Base-by-base conservation (phyloP, 1,140 invertebrate genomes). In the Trialeurodes vaporariorum region DNA sequence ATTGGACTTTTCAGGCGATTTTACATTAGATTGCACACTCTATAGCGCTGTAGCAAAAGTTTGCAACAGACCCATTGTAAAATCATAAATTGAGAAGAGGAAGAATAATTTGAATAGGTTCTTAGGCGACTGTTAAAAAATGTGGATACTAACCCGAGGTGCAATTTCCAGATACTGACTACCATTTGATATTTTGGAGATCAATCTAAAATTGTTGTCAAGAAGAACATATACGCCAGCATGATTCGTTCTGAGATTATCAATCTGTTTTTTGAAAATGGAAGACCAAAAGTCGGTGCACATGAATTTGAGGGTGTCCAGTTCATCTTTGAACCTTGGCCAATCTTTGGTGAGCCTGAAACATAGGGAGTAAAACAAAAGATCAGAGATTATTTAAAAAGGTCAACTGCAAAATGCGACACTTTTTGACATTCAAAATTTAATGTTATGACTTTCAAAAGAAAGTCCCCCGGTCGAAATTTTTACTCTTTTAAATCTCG, bases 201-300 rank as follows among this genome's bases (percentile, higher is more conserved):
- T 79, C 75, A 98, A 93, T 68, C 92, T 83, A 77, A 99, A 98
- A 67, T 86, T 85, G 79, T 97, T 97, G 75, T 99, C 96, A 79
- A 97, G 93, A n/a, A 99, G 81, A 26, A 98, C 94, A 81, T 98
- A 99, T 26, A 98, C 92, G 9, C 96, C 96, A 78, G 98, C 93
- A 79, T 99, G 95, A 80, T 99, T 99, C 21, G 97, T 99, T 72
- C 96, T 81, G n/a, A 99, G 81, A 80, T 98, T 98, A 77, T 99
- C 96, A 67, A 98, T 94, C 80, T 98, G 96, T 78, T 98, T 99
- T 74, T 96, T 96, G 77, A 96, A 98, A 24, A 98, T 85, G 27
- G 89, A 87, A 25, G 88, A 90, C 97, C 97, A 99, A 75, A 98
- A 97, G 76, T 99, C 97, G 71, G 97, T 99, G 76, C 97, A 99